Evolutionary conservation across 2,888 invertebrate species (phyloP), one percentile per base, ranked within the genome.

Genomic region (Athetis lepigone): DNA sequence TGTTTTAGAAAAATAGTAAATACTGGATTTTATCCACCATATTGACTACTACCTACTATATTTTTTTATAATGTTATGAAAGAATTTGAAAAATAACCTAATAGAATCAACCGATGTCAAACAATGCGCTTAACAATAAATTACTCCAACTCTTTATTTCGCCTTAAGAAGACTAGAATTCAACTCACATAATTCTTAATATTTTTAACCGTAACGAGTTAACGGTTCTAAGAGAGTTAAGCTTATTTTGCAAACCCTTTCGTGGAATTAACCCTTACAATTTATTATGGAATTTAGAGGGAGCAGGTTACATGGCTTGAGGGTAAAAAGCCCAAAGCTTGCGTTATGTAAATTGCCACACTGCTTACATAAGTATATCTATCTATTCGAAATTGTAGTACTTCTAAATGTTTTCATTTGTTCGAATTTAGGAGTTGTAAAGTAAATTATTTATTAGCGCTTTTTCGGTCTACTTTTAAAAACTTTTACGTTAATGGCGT

Each of bases 241-340:
- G 46, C 55, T 33, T 39, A 39, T 59, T 39, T 56, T 25, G 23
- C 47, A 21, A 39, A 40, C 42, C 68, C 51, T 51, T 61, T 52
- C 25, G 36, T 42, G 45, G 43, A 60, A 49, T 60, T 49, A 74
- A 70, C 55, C 43, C 49, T 54, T 52, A 43, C 52, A 68, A 70
- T 70, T 70, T 74, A 70, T 75, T 55, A 55, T 49, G 50, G 54
- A 9, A 68, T 74, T 70, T 60, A 47, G 47, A 39, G 39, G 51
- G 13, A 36, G 33, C 33, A 23, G 40, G 68, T 29, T 45, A 55
- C 50, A 42, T 19, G 23, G 18, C 36, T n/a, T 2, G 8, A 19
- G 42, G 46, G 16, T 36, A 40, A 67, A 67, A 55, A 58, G 29
- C 52, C 37, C 54, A 39, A 39, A 50, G 42, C 40, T 46, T 45